Evolutionary conservation across 2,113 vertebrate genomes (phyloP).

Genomic region (Ctenomys sociabilis): DNA sequence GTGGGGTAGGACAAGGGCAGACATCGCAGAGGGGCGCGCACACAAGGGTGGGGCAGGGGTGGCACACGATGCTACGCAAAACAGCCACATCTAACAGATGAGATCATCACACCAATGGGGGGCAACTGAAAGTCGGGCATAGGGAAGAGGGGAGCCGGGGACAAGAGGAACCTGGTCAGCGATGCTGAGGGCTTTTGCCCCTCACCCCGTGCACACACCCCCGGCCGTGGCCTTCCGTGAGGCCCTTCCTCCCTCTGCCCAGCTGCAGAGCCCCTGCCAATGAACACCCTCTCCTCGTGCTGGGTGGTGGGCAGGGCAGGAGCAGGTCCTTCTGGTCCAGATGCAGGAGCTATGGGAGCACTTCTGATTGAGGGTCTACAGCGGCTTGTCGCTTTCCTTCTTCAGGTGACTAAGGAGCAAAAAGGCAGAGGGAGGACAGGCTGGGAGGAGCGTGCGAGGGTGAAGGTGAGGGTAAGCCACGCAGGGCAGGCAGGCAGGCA

Average conservation of each 20-base stretch:
- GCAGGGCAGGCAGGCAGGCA: background rate
- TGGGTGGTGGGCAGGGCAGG: conserved; percentile 16
- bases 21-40: conserved; percentile 72
- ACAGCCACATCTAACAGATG: conserved; percentile 89
- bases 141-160: conserved; percentile 50
- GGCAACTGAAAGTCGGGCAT: conserved; percentile 41
- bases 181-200: conserved; percentile 76
- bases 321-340: conserved; percentile 55
- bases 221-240: conserved; percentile 34
- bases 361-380: conserved; percentile 87
- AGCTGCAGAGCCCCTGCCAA: conserved; percentile 56
- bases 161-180: conserved; percentile 64
- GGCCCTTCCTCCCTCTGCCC: conserved; percentile 68
- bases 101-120: conserved; percentile 85
- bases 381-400: conserved; percentile 98
- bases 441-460: background rate
- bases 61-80: conserved; percentile 88
- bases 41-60: conserved; percentile 66
- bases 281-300: conserved; percentile 60
- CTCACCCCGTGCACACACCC: conserved; percentile 68
- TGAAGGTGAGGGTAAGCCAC: background rate
- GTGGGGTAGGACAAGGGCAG: conserved; percentile 75
- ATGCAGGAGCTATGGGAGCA: conserved; percentile 23
- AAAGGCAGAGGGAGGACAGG: conserved; percentile 56
- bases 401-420: conserved; percentile 93